A percentile compares a stretch with the other conserved stretches of the same genome.
Evolutionary conservation across 2,888 invertebrate species (phyloP).

Genomic region (Caenorhabditis macrosperma): DNA sequence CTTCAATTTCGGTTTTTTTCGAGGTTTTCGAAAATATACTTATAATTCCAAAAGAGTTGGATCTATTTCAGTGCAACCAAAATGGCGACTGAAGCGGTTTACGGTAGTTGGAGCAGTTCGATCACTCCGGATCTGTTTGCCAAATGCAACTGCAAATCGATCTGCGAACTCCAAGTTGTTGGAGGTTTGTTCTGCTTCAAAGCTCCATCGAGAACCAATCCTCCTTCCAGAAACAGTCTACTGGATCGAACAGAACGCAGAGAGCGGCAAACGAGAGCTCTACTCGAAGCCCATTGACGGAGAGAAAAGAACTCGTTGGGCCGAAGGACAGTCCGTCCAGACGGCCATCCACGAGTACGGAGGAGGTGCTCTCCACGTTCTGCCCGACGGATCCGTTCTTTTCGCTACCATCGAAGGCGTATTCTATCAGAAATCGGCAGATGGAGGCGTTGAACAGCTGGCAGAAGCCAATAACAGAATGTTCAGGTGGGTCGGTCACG

Average conservation of each 20-base stretch:
- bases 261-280: constrained; percentile 66
- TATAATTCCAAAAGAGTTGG: neutral
- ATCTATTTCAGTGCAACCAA: constrained; percentile 37
- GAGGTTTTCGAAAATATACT: constrained; percentile 10
- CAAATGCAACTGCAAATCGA: constrained; percentile 71
- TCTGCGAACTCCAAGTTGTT: constrained; percentile 68
- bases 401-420: constrained; percentile 64
- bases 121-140: constrained; percentile 70
- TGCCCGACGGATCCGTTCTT: constrained; percentile 73
- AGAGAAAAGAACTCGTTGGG: constrained; percentile 55
- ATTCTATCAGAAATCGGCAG: constrained; percentile 50
- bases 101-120: constrained; percentile 70
- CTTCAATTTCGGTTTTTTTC: constrained; percentile 1
- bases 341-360: constrained; percentile 82
- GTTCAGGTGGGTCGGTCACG: constrained; percentile 22
- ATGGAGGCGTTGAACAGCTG: constrained; percentile 45
- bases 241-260: constrained; percentile 73
- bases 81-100: constrained; percentile 61
- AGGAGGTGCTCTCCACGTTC: constrained; percentile 81
- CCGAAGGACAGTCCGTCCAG: constrained; percentile 61
- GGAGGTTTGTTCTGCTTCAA: constrained; percentile 8
- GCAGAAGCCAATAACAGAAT: constrained; percentile 49
- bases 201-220: too few relatives aligned
- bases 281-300: constrained; percentile 51
- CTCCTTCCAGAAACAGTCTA: constrained; percentile 62